A percentile compares a stretch with the other conserved stretches of the same genome.
phyloP scores from a whole-genome alignment of 2,113 vertebrate species.

The Thomomys bottae region DNA sequence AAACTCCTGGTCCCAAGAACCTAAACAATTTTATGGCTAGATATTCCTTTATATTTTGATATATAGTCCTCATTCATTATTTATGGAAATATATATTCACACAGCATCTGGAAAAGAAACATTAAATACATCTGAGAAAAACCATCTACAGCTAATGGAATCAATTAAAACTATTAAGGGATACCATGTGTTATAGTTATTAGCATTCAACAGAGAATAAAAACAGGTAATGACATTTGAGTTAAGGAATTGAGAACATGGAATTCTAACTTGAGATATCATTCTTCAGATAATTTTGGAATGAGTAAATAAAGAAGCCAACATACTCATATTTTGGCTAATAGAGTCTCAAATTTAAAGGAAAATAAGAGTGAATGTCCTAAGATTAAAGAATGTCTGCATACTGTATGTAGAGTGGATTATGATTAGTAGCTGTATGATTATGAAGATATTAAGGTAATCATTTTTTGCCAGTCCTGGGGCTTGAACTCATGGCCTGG shows the following conservation, averaged over 20 bases:
- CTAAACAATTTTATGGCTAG: too few species aligned
- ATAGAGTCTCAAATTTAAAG: background rate
- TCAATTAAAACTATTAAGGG: background rate
- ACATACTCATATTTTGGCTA: background rate
- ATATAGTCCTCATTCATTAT: background rate
- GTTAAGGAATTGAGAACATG: background rate
- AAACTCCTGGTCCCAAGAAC: too few species aligned
- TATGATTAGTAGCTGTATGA: background rate
- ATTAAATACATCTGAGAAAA: background rate
- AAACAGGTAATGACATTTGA: background rate
- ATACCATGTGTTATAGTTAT: background rate
- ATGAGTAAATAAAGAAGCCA: background rate
- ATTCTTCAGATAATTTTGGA: background rate
- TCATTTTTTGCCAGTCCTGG: too few species aligned
- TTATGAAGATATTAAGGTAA: background rate
- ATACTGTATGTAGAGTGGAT: background rate
- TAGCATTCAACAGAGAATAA: background rate
- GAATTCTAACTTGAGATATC: background rate
- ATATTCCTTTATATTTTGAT: background rate
- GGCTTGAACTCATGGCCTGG: too few species aligned
- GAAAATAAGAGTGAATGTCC: background rate
- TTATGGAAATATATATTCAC: background rate
- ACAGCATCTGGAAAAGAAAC: background rate
- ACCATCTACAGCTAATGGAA: background rate
- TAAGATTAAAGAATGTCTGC: background rate